Evolutionary conservation across 2,797 vertebrate genomes (phyloP).

Genomic region (Pseudocheirus occidentalis): DNA sequence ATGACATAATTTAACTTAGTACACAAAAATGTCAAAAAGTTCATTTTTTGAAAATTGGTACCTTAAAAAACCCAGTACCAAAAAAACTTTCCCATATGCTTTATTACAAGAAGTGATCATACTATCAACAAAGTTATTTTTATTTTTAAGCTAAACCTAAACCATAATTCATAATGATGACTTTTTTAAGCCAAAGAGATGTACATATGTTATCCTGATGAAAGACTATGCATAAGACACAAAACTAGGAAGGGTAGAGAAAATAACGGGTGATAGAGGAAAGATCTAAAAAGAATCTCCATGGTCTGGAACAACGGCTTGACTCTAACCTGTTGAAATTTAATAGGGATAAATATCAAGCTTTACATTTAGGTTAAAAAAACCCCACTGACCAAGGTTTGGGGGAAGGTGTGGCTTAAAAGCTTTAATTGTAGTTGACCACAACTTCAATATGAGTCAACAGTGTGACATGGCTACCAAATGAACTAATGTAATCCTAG

Average conservation of each 20-base stretch:
- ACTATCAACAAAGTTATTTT: slow-evolving; percentile 29
- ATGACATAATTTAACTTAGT: neutral
- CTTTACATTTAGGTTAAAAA: neutral
- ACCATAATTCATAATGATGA: neutral
- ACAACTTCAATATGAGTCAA: neutral
- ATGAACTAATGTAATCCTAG: neutral
- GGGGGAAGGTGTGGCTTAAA: neutral
- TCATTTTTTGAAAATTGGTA: neutral
- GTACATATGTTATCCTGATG: neutral
- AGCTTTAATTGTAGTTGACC: neutral
- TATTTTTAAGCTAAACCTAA: slow-evolving; percentile 49
- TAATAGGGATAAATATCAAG: neutral
- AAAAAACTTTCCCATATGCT: slow-evolving; percentile 57
- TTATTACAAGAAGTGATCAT: slow-evolving; percentile 21
- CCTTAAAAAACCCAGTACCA: slow-evolving; percentile 12
- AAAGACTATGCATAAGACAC: neutral
- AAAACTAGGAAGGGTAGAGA: neutral
- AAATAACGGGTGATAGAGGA: neutral
- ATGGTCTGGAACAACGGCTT: neutral
- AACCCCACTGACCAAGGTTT: neutral
- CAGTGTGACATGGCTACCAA: neutral
- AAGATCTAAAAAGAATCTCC: neutral
- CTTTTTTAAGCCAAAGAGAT: slow-evolving; percentile 2
- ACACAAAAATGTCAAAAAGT: neutral
- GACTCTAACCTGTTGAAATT: neutral